Evolutionary conservation across 1,140 invertebrate genomes (phyloP).

Genomic region (Papilio dardanus): DNA sequence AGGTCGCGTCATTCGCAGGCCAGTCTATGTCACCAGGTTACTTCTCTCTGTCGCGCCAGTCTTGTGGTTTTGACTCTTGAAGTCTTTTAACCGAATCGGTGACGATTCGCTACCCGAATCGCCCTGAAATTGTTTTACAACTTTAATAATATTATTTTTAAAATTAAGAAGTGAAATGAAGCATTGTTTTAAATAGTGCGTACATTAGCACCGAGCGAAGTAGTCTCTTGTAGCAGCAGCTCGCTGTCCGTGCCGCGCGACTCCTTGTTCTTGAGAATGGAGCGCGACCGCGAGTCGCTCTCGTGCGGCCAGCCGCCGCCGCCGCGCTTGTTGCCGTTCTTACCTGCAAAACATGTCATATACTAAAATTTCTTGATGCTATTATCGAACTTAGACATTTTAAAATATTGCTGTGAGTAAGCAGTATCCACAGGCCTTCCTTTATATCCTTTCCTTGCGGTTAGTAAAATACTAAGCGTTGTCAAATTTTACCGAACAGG

Average conservation of each 20-base stretch:
- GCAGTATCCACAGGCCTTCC: no score
- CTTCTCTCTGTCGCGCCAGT: slow-evolving; percentile 62
- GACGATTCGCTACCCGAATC: slow-evolving; percentile 82
- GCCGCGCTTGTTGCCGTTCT: slow-evolving; percentile 77
- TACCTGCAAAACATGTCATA: slow-evolving; percentile 56
- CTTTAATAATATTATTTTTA: no score
- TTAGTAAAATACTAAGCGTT: background rate
- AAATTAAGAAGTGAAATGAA: no score
- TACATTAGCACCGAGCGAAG: slow-evolving; percentile 78
- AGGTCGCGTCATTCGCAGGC: slow-evolving; percentile 3
- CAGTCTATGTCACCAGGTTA: slow-evolving; percentile 67
- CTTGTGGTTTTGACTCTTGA: slow-evolving; percentile 77
- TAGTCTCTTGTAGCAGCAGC: slow-evolving; percentile 77
- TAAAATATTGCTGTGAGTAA: no score
- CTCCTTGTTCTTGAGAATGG: slow-evolving; percentile 81
- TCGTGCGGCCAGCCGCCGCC: slow-evolving; percentile 73
- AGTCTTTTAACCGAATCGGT: slow-evolving; percentile 78
- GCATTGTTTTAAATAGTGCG: slow-evolving; percentile 41
- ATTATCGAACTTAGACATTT: background rate
- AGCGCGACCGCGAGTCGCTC: slow-evolving; percentile 74
- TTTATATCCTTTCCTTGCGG: no score
- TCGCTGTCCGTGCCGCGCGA: slow-evolving; percentile 80
- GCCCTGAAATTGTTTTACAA: no score
- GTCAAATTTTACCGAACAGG: slow-evolving; percentile 71
- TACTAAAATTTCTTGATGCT: background rate